Percentiles rank a stretch among this genome's conserved stretches.
Conservation (phyloP, 2,888 invertebrate genomes). For the Beris morrisii region DNA sequence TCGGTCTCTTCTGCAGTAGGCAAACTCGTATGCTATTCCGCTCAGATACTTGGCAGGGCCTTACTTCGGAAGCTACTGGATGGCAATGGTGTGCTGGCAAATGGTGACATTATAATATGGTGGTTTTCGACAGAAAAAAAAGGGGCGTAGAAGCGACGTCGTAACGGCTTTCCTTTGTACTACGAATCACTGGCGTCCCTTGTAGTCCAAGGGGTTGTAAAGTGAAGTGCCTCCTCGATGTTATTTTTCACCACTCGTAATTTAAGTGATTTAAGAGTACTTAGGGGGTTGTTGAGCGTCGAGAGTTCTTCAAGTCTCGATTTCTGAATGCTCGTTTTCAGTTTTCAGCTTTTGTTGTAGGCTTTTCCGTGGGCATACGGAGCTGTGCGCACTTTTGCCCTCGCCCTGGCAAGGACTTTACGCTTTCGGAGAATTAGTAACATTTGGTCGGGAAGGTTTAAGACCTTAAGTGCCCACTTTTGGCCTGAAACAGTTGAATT, state of each 20-base stretch:
- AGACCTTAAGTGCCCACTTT: no score
- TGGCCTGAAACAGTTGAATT: conserved; percentile 1
- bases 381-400: no score
- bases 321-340: conserved; percentile 19
- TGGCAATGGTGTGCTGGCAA: no score
- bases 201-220: conserved; percentile 15
- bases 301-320: conserved; percentile 25
- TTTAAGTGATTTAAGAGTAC: conserved; percentile 26
- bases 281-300: conserved; percentile 28
- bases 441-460: no score
- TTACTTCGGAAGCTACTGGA: no score
- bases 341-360: neutral
- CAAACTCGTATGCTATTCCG: no score
- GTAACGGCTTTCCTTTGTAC: conserved; percentile 26
- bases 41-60: no score
- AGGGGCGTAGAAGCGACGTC: conserved; percentile 23
- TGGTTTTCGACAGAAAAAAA: conserved; percentile 4
- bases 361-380: no score
- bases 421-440: no score
- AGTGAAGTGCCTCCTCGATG: conserved; percentile 22
- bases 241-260: conserved; percentile 27
- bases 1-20: no score
- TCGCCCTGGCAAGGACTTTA: no score
- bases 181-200: neutral
- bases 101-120: neutral